Evolutionary conservation across 2,113 vertebrate genomes (phyloP).

Genomic region (Gambusia holbrooki): DNA sequence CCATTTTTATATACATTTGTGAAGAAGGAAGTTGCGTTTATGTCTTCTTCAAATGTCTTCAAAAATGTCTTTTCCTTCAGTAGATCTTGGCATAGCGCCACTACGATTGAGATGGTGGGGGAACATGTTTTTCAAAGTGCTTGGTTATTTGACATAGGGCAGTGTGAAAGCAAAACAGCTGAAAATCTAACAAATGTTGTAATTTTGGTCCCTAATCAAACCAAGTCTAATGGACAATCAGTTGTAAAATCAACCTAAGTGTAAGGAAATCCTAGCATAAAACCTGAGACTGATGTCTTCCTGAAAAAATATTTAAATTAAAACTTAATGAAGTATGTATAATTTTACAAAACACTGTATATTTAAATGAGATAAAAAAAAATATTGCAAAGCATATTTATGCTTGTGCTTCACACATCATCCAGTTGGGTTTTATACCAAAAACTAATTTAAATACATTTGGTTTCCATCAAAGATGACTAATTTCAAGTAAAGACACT

Average conservation of each 20-base stretch:
- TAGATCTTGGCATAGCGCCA: too few species aligned
- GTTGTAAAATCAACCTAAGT: not conserved
- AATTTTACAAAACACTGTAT: conserved; percentile 10
- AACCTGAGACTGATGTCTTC: not conserved
- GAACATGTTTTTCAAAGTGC: too few species aligned
- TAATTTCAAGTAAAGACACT: conserved; percentile 62
- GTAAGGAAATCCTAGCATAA: not conserved
- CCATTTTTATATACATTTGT: too few species aligned
- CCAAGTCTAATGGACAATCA: too few species aligned
- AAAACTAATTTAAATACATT: conserved; percentile 45
- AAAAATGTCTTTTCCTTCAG: too few species aligned
- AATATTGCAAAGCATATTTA: conserved; percentile 14
- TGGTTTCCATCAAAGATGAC: not conserved
- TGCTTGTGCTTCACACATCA: conserved; percentile 33
- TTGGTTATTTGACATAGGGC: too few species aligned
- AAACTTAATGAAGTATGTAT: not conserved
- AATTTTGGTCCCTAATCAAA: too few species aligned
- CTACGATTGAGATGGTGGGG: too few species aligned
- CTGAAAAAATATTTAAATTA: not conserved
- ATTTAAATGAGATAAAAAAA: conserved; percentile 62
- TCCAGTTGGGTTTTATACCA: conserved; percentile 61
- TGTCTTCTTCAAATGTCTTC: too few species aligned
- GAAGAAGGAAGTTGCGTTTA: too few species aligned
- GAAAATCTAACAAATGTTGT: too few species aligned
- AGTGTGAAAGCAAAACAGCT: too few species aligned